Evolutionary conservation across 2,113 vertebrate species (phyloP).

Genomic region (Hydrochoerus hydrochaeris): DNA sequence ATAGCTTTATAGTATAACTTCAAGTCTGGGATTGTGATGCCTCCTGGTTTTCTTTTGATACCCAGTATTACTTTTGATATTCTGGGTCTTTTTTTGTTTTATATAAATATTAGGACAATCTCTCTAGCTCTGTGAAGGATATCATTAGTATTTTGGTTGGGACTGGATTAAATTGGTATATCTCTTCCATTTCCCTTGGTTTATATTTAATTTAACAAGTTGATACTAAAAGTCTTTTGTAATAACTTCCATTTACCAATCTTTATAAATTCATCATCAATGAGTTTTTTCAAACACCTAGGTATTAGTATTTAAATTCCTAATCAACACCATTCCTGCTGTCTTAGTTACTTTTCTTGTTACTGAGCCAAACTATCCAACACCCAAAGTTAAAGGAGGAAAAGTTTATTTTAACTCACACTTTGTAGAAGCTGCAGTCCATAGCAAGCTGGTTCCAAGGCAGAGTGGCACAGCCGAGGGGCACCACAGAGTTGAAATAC

Average conservation of each 20-base stretch:
- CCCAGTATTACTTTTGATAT: not conserved
- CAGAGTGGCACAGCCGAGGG: not conserved
- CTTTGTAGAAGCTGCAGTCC: not conserved
- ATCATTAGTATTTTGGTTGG: not conserved
- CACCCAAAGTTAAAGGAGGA: not conserved
- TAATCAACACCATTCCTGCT: not conserved
- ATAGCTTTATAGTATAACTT: not conserved
- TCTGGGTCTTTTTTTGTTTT: not conserved
- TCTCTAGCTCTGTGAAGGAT: not conserved
- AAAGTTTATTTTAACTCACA: not conserved
- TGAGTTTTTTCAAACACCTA: not conserved
- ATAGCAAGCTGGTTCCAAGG: not conserved
- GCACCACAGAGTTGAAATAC: not conserved
- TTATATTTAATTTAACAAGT: not conserved
- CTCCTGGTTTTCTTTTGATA: not conserved
- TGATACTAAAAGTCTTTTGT: not conserved
- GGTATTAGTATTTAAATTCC: constrained; percentile 30
- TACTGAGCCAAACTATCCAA: not conserved
- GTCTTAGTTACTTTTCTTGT: not conserved
- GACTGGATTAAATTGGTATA: not conserved
- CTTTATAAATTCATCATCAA: not conserved
- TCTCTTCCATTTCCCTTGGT: not conserved
- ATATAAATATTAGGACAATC: not conserved
- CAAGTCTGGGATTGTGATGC: not conserved
- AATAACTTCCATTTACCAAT: not conserved